These are phyloP conservation scores for Psilanteris sp. DNA, from an alignment of 1,140 invertebrate genomes.

Conservation along the genomic window DNA sequence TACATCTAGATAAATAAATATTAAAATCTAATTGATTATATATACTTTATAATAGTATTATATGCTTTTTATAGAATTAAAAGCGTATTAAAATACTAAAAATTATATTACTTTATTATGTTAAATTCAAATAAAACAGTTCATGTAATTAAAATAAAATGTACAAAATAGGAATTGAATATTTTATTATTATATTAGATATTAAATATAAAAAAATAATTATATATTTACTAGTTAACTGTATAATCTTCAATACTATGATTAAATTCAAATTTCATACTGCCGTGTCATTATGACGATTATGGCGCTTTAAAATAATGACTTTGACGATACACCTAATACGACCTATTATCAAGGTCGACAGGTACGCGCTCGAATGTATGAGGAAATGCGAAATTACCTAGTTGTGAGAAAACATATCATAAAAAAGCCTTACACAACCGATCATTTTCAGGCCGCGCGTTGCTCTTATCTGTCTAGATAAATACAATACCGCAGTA, in stretches of 20 bases:
- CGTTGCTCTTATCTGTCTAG: slow-evolving; percentile 37
- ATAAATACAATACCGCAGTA: slow-evolving; percentile 21
- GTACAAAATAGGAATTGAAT: no score
- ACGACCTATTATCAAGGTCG: slow-evolving; percentile 55
- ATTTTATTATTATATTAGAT: no score
- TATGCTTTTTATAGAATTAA: no score
- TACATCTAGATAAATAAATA: no score
- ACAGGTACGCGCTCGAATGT: slow-evolving; percentile 35
- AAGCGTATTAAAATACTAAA: no score
- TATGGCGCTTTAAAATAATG: background rate
- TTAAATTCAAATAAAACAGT: no score
- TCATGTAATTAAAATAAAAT: no score
- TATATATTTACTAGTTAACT: no score
- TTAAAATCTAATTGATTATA: no score
- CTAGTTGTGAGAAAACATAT: slow-evolving; percentile 39
- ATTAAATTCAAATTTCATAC: slow-evolving; percentile 9
- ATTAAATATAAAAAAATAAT: slow-evolving; percentile 2
- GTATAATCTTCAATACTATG: background rate
- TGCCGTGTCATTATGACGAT: slow-evolving; percentile 21
- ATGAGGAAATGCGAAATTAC: slow-evolving; percentile 57
- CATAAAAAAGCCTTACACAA: slow-evolving; percentile 59
- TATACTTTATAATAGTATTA: no score
- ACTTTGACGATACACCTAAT: slow-evolving; percentile 20
- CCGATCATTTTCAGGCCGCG: slow-evolving; percentile 38
- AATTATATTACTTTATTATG: no score